Base-by-base conservation (phyloP, 1,140 invertebrate species). In the Harpegnathos saltator region DNA sequence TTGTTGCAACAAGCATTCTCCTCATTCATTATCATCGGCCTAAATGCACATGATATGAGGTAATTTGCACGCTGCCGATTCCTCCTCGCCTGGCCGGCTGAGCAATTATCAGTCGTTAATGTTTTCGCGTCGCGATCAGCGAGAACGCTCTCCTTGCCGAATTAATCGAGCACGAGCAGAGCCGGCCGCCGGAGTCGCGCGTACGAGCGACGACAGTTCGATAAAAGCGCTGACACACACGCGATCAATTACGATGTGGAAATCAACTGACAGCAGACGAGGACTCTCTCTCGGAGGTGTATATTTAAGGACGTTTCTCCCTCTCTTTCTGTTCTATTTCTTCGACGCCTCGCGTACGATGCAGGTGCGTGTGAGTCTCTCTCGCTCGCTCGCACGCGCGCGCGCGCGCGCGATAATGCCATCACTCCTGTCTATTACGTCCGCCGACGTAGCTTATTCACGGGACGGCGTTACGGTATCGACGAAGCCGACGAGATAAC, bases 11-110 rank as follows among this genome's bases (percentile, higher is more conserved):
- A 71, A 24, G n/a, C n/a, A n/a, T n/a, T n/a, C n/a, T 65, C 71
- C 52, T 48, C 65, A n/a, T 71, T 69, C 65, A 71, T 80, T 80
- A 80, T 71, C 75, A 59, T 80, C 71, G 65, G 65, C 75, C 75
- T 71, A 71, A 80, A 80, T 80, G 65, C 65, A 68, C 65, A 80
- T 52, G 59, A 80, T 80, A 44, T 63, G 58, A 44, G 48, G 22
- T 22, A 22, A 80, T 80, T 80, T 48, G 75, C 75, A 80, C 71
- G 71, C 19, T 58, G 52, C 75, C 3, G 38, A 63, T 14, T 69
- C 63, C 26, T n/a, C n/a, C n/a, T n/a, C n/a, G n/a, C n/a, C 44
- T 17, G 2, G 26, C 19, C 29, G 24, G 22, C 54, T 66, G 61
- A 77, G n/a, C 48, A 24, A 61, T n/a, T n/a, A 56, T 65, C 38